Evolutionary conservation across 2,797 vertebrate species (phyloP).

Genomic region (Cryptoprocta ferox): DNA sequence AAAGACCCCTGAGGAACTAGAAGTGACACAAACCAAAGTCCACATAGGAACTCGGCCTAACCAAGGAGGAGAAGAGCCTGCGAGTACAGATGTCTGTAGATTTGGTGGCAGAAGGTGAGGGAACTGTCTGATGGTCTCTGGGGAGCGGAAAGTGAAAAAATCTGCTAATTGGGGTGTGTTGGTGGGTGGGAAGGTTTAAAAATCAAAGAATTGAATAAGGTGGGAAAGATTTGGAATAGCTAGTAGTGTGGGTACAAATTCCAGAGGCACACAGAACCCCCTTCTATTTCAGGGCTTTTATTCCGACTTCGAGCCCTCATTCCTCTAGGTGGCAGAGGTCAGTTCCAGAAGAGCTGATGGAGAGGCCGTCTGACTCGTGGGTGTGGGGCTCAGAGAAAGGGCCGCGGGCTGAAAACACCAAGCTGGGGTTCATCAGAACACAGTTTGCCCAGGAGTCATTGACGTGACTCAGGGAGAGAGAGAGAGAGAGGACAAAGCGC

Average conservation of each 20-base stretch:
- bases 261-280: neutral
- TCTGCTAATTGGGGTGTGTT: neutral
- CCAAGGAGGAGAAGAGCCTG: neutral
- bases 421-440: neutral
- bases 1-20: neutral
- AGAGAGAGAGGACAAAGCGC: neutral
- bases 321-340: neutral
- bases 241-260: neutral
- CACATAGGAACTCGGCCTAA: neutral
- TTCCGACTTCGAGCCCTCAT: neutral
- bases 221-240: neutral
- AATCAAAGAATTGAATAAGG: neutral
- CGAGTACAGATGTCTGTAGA: neutral
- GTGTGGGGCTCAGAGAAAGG: neutral
- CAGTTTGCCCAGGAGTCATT: neutral
- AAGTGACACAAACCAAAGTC: neutral
- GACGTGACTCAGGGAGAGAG: neutral
- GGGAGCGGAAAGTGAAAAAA: too few relatives aligned
- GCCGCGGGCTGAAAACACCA: neutral
- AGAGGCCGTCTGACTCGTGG: neutral
- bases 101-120: neutral
- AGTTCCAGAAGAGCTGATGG: neutral
- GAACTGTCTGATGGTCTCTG: neutral
- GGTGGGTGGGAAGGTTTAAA: neutral
- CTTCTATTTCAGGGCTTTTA: neutral